These are phyloP conservation scores for Andricus grossulariae DNA, from an alignment of 1,140 invertebrate genomes.

Conservation along the genomic window DNA sequence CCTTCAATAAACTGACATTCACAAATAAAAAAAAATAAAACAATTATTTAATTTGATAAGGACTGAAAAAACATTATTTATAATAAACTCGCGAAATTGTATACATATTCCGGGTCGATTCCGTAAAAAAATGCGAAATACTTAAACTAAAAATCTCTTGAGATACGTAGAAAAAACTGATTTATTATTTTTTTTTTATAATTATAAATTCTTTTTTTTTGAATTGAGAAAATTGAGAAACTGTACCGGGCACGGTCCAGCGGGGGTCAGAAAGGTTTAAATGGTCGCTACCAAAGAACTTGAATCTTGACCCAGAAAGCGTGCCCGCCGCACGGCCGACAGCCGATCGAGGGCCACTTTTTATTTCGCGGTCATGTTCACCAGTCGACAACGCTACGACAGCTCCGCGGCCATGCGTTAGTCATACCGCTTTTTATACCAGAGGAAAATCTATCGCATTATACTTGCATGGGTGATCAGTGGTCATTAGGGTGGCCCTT, in stretches of 20 bases:
- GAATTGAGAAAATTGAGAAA: conserved; percentile 13
- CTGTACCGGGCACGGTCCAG: conserved; percentile 36
- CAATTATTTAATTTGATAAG: too few relatives aligned
- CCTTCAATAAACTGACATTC: too few relatives aligned
- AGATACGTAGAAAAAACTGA: too few relatives aligned
- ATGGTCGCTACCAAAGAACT: conserved; percentile 66
- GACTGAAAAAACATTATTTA: too few relatives aligned
- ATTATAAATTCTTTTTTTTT: too few relatives aligned
- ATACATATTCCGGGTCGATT: too few relatives aligned
- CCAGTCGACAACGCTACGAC: conserved; percentile 44
- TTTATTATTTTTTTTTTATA: too few relatives aligned
- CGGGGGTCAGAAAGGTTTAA: conserved; percentile 51
- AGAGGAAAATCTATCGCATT: conserved; percentile 25
- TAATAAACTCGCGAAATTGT: too few relatives aligned
- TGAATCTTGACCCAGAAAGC: conserved; percentile 72
- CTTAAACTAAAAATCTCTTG: too few relatives aligned
- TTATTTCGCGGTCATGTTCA: conserved; percentile 68
- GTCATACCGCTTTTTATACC: conserved; percentile 41
- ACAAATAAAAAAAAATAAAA: too few relatives aligned
- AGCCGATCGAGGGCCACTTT: conserved; percentile 66
- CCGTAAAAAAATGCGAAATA: too few relatives aligned
- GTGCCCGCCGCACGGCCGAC: conserved; percentile 54
- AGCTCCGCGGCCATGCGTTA: conserved; percentile 41
- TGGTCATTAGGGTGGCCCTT: neutral
- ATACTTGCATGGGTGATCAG: neutral